Evolutionary conservation across 2,797 vertebrate species (phyloP).

Genomic region (Myotis planiceps): DNA sequence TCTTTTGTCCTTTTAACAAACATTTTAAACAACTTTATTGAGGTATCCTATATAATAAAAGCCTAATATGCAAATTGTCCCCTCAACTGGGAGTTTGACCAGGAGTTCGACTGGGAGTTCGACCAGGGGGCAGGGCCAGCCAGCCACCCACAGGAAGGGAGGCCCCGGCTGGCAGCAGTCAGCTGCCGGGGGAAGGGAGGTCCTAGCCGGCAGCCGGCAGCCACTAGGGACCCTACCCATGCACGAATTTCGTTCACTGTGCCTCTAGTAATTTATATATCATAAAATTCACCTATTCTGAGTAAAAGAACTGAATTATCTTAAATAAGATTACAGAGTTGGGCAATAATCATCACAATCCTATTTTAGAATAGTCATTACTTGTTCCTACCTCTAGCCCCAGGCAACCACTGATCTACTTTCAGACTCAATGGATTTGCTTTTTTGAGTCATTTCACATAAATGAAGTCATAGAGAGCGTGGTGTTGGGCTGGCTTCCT

Average conservation of each 20-base stretch:
- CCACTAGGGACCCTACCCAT: too few species aligned
- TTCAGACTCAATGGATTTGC: not conserved
- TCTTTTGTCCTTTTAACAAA: not conserved
- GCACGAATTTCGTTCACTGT: too few species aligned
- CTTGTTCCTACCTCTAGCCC: not conserved
- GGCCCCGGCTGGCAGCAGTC: too few species aligned
- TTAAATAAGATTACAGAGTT: not conserved
- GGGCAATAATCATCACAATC: not conserved
- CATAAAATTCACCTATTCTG: not conserved
- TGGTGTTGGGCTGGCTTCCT: not conserved
- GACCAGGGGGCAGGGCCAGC: too few species aligned
- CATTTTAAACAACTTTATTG: not conserved
- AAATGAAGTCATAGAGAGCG: not conserved
- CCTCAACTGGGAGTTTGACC: too few species aligned
- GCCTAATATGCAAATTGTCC: too few species aligned
- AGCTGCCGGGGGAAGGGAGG: too few species aligned
- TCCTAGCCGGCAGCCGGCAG: too few species aligned
- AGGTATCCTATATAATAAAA: not conserved
- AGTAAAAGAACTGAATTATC: not conserved
- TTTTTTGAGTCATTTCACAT: not conserved
- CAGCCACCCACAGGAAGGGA: too few species aligned
- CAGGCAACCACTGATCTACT: not conserved
- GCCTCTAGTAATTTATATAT: not conserved
- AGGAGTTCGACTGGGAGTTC: too few species aligned
- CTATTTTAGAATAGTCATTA: not conserved